Percentiles rank a stretch among this genome's conserved stretches.
phyloP scores from a whole-genome alignment of 2,888 invertebrate genomes.

The Trilocha varians region DNA sequence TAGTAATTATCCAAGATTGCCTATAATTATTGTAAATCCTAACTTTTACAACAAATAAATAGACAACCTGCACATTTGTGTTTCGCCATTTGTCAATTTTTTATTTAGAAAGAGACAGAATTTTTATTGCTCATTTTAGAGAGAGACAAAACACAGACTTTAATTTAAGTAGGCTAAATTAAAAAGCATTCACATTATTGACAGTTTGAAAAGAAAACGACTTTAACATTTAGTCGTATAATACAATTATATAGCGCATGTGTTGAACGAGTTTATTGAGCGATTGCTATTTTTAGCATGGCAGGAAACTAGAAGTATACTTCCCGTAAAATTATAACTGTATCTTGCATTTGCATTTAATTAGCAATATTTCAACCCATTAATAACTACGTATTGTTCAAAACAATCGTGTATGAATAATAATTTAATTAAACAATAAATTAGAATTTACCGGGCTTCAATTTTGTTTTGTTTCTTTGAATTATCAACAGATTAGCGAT shows the following conservation, averaged over 20 bases:
- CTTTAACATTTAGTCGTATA: background rate
- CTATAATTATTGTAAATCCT: background rate
- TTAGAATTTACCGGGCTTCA: too few relatives aligned
- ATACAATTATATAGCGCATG: conserved; percentile 51
- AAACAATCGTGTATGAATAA: too few relatives aligned
- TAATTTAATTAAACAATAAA: too few relatives aligned
- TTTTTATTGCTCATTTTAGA: conserved; percentile 1
- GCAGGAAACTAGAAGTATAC: conserved; percentile 8
- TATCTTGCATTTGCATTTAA: background rate
- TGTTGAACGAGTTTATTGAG: conserved; percentile 55
- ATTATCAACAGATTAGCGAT: too few relatives aligned
- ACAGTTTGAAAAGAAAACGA: background rate
- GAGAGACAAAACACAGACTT: conserved; percentile 1
- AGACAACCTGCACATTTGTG: background rate
- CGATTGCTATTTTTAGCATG: conserved; percentile 51
- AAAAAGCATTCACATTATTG: background rate
- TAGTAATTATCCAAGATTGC: background rate
- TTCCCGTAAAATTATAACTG: background rate
- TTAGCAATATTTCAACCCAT: background rate
- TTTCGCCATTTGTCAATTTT: conserved; percentile 54
- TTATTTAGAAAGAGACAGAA: conserved; percentile 31
- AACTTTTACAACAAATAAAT: background rate
- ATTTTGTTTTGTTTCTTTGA: too few relatives aligned
- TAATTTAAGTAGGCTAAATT: background rate
- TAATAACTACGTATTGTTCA: too few relatives aligned